A percentile compares a stretch with the other conserved stretches of the same genome.
phyloP scores from a whole-genome alignment of 2,888 invertebrate species.

The Chrysodeixis includens region DNA sequence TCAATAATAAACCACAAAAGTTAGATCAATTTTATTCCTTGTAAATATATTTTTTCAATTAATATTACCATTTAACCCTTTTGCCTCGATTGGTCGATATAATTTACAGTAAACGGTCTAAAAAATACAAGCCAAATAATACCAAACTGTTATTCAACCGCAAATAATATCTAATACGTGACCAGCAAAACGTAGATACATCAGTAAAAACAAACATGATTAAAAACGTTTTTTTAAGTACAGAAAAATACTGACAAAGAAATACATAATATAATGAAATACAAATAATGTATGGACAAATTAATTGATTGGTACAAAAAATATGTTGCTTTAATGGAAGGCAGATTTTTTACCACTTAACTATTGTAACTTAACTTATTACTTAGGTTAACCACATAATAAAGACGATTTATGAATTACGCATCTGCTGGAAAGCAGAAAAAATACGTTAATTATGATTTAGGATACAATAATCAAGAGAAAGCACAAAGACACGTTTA shows the following conservation, averaged over 20 bases:
- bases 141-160: slow-evolving; percentile 14
- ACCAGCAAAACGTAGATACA: neutral
- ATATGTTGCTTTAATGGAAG: neutral
- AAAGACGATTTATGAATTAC: neutral
- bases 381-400: neutral
- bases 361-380: neutral
- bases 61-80: slow-evolving; percentile 65
- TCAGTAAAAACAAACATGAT: slow-evolving; percentile 22
- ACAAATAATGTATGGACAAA: slow-evolving; percentile 1
- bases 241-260: neutral
- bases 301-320: slow-evolving; percentile 19
- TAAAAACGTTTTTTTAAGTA: neutral
- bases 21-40: slow-evolving; percentile 50
- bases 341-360: neutral
- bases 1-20: slow-evolving; percentile 31
- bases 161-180: slow-evolving; percentile 5
- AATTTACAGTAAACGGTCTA: slow-evolving; percentile 36
- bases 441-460: neutral
- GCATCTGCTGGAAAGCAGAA: neutral
- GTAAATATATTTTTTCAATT: slow-evolving; percentile 54
- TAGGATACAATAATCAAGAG: neutral
- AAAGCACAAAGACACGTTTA: too few relatives aligned
- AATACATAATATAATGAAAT: neutral
- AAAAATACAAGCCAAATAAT: slow-evolving; percentile 16
- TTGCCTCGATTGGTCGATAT: slow-evolving; percentile 76